Base-by-base conservation (phyloP, 1,140 invertebrate genomes). In the Zaprionus vittiger region DNA sequence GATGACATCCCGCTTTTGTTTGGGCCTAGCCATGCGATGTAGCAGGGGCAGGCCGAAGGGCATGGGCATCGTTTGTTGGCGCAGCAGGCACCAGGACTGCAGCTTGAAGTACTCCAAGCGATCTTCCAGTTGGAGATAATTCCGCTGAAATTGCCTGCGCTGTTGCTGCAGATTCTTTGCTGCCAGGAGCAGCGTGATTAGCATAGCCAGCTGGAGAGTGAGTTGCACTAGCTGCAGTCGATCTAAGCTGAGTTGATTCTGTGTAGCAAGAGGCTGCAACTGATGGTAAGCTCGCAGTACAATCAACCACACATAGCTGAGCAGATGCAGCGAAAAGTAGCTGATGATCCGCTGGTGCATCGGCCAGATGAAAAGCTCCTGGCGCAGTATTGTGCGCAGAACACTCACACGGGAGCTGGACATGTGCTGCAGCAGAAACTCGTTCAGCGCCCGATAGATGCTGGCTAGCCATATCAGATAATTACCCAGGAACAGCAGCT, bases 391-490 rank as follows among this genome's bases (percentile, higher is more conserved):
- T 1, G 52, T 59, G 2, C 55, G 70, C 5, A 85, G 17, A 3
- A 56, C 60, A 1, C 31, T 31, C 31, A 86, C 3, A 3, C 44
- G 52, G 14, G 73, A 60, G 57, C 75, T 68, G 54, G 12, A 28
- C 79, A 85, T 79, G 24, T 82, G 79, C 24, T 54, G 47, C 2
- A 9, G 34, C 4, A 85, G 60, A 7, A 85, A 85, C 14, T n/a
- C 47, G n/a, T 82, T 79, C 2, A 86, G 24, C 2, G 83, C 72
- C 0, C 82, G 65, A 24, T 76, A 82, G 11, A 85, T 69, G 57
- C 83, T 76, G n/a, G 37, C 68, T 54, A 85, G 54, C 82, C 83
- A 85, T 5, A 86, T 64, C 0, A 85, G 44, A 47, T 86, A 82
- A 54, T 86, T 86, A 41, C 79, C 82, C 63, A 76, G 73, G 6